A percentile compares a stretch with the other conserved stretches of the same genome.
Evolutionary conservation across 1,140 invertebrate genomes (phyloP).

Genomic region (Drosophila sechellia): DNA sequence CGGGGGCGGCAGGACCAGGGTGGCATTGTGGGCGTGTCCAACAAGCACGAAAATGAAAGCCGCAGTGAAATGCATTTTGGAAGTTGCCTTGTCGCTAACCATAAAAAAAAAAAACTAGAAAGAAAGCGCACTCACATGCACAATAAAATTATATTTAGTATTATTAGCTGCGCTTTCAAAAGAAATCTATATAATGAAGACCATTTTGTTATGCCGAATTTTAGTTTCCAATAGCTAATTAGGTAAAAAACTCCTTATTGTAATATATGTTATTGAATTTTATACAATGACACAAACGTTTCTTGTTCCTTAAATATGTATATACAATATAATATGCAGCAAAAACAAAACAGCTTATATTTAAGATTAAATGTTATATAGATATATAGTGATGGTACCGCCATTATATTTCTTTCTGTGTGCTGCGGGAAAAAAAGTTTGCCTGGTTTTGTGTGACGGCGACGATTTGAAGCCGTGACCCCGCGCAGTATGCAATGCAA

Average conservation of each 20-base stretch:
- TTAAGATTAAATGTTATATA: too few relatives aligned
- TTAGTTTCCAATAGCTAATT: too few relatives aligned
- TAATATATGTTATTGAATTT: too few relatives aligned
- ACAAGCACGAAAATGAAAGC: slow-evolving; percentile 76
- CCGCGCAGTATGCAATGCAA: slow-evolving; percentile 49
- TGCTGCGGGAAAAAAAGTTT: slow-evolving; percentile 54
- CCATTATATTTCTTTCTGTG: slow-evolving; percentile 1
- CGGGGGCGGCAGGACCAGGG: slow-evolving; percentile 13
- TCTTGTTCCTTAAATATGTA: too few relatives aligned
- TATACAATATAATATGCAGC: too few relatives aligned
- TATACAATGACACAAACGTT: too few relatives aligned
- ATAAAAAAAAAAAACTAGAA: slow-evolving; percentile 15
- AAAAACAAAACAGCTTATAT: too few relatives aligned
- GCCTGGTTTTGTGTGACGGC: slow-evolving; percentile 57
- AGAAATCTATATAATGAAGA: too few relatives aligned
- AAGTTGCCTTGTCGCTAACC: slow-evolving; percentile 54
- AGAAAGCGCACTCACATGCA: slow-evolving; percentile 16
- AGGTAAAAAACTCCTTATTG: too few relatives aligned
- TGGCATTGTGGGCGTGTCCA: slow-evolving; percentile 63
- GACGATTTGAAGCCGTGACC: slow-evolving; percentile 77
- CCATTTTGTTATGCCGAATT: too few relatives aligned
- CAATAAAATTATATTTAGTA: not conserved
- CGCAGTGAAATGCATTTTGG: slow-evolving; percentile 75
- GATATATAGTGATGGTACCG: too few relatives aligned
- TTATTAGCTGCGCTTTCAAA: not conserved